Evolutionary conservation across 2,113 vertebrate species (phyloP).

Genomic region (Raja brachyura): DNA sequence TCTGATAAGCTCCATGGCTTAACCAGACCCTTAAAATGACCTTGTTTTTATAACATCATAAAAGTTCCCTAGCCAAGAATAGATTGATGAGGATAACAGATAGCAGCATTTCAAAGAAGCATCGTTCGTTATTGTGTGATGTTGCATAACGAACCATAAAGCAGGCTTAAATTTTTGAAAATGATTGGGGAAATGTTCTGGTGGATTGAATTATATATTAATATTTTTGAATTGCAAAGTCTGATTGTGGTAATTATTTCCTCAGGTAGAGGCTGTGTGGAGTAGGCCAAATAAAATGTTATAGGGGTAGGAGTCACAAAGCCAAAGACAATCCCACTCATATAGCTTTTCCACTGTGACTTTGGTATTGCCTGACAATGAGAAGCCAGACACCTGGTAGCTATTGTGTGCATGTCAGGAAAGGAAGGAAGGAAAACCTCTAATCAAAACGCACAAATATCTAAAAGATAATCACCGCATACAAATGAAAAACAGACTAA

Average conservation of each 20-base stretch:
- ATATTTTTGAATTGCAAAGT: neutral
- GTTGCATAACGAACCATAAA: neutral
- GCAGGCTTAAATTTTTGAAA: neutral
- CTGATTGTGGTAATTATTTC: neutral
- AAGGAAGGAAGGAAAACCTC: neutral
- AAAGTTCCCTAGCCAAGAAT: neutral
- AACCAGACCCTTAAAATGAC: neutral
- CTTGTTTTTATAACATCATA: neutral
- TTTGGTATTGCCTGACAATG: neutral
- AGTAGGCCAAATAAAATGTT: neutral
- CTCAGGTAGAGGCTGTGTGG: neutral
- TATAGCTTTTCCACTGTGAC: neutral
- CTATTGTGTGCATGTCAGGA: neutral
- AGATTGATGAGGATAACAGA: neutral
- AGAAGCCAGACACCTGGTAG: neutral
- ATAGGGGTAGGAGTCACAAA: neutral
- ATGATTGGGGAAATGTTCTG: neutral
- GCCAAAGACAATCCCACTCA: neutral
- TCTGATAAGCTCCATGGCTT: neutral
- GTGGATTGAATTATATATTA: neutral
- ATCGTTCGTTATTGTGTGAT: neutral
- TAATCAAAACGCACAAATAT: neutral
- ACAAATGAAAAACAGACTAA: conserved; percentile 29
- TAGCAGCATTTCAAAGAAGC: neutral
- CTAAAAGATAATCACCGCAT: neutral